These are phyloP conservation scores for Pteropus rufus DNA, from an alignment of 2,797 vertebrate genomes.

Conservation along the genomic window DNA sequence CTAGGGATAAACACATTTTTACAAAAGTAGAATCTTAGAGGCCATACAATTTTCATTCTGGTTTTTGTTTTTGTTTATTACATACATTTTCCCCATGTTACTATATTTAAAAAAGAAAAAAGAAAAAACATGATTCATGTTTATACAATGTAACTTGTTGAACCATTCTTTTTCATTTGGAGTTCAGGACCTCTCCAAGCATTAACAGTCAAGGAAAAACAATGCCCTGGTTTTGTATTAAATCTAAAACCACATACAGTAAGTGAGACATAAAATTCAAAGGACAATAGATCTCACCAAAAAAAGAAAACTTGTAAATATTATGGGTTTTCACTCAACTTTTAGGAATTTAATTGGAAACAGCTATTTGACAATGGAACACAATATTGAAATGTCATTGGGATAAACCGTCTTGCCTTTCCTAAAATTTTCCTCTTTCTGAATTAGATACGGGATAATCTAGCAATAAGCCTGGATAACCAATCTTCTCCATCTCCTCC, in stretches of 20 bases:
- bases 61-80: slow-evolving; percentile 28
- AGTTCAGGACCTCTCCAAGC: neutral
- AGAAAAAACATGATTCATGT: neutral
- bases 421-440: slow-evolving; percentile 37
- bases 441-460: slow-evolving; percentile 95
- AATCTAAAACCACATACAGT: neutral
- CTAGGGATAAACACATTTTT: neutral
- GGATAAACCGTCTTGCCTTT: neutral
- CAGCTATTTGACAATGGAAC: neutral
- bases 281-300: neutral
- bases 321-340: slow-evolving; percentile 4
- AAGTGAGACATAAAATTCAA: neutral
- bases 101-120: neutral
- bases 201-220: slow-evolving; percentile 29
- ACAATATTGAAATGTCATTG: neutral
- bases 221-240: neutral
- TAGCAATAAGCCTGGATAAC: slow-evolving; percentile 95
- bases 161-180: neutral
- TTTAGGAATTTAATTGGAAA: neutral
- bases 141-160: neutral
- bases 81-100: neutral
- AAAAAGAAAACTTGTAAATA: slow-evolving; percentile 37
- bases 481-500: slow-evolving; percentile 94
- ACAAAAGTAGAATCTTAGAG: neutral
- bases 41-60: neutral